phyloP scores from a whole-genome alignment of 2,888 invertebrate species.

The Ametastegia equiseti region DNA sequence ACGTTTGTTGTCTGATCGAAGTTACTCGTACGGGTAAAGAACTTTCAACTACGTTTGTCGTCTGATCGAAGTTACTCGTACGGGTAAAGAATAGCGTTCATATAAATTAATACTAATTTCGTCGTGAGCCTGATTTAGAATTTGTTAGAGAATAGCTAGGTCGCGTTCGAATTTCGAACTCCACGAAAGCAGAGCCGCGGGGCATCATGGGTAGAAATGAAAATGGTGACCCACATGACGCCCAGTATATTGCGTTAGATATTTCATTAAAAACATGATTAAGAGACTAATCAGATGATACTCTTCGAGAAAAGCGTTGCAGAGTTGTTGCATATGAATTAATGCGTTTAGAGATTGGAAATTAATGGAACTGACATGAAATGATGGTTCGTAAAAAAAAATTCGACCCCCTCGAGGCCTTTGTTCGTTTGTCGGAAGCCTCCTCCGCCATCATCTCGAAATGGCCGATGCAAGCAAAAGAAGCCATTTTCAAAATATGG shows the following conservation, averaged over 20 bases:
- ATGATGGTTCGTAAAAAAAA: slow-evolving; percentile 3
- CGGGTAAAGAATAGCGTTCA: not conserved
- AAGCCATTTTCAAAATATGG: slow-evolving; percentile 82
- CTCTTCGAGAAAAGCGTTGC: not conserved
- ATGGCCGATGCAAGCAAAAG: slow-evolving; percentile 67
- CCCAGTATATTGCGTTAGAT: not conserved
- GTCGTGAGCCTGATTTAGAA: not conserved
- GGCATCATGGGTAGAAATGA: slow-evolving; percentile 41
- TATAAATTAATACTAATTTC: not conserved
- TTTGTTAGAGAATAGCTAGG: not conserved
- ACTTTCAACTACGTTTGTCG: not conserved
- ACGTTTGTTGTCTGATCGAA: not conserved
- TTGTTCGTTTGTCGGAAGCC: slow-evolving; percentile 46
- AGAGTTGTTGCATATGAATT: not conserved
- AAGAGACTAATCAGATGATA: not conserved
- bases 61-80: not conserved
- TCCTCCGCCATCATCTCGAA: slow-evolving; percentile 74
- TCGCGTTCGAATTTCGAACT: slow-evolving; percentile 41
- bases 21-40: not conserved
- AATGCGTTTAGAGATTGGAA: not conserved
- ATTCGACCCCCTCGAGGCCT: slow-evolving; percentile 34
- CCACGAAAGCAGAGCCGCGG: slow-evolving; percentile 15
- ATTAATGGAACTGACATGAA: not conserved
- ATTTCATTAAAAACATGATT: slow-evolving; percentile 11
- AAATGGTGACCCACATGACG: slow-evolving; percentile 31